Percentiles rank a stretch among this genome's conserved stretches.
These are phyloP conservation scores for Pinctada fucata DNA, from an alignment of 2,888 invertebrate species.

Conservation along the genomic window DNA sequence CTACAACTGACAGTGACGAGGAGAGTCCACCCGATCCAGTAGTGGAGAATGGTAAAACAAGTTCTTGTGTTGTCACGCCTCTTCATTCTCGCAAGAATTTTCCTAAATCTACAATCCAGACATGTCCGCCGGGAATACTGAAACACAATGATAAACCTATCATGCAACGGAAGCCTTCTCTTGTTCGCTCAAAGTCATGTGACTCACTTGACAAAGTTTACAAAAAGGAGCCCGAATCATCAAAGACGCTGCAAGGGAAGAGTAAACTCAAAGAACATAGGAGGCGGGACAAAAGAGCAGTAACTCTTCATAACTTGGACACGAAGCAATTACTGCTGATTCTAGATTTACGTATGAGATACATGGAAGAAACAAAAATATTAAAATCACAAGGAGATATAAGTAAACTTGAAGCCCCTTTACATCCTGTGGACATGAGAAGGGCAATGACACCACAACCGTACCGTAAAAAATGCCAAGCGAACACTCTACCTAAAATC, in stretches of 20 bases:
- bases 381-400: conserved; percentile 49
- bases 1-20: conserved; percentile 55
- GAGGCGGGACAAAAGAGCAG: conserved; percentile 61
- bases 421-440: conserved; percentile 31
- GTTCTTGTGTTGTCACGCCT: conserved; percentile 10
- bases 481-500: conserved; percentile 49
- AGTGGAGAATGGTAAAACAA: conserved; percentile 5
- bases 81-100: conserved; percentile 8
- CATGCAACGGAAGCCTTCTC: conserved; percentile 7
- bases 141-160: conserved; percentile 32
- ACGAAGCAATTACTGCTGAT: conserved; percentile 67
- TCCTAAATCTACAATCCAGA: conserved; percentile 1
- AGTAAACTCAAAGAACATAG: conserved; percentile 65
- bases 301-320: conserved; percentile 67
- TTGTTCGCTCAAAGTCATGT: conserved; percentile 44
- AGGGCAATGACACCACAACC: conserved; percentile 66
- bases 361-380: conserved; percentile 63
- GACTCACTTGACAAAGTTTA: conserved; percentile 53
- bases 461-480: conserved; percentile 35
- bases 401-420: neutral
- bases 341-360: conserved; percentile 66
- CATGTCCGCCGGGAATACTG: conserved; percentile 34
- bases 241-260: conserved; percentile 35
- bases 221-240: conserved; percentile 29
- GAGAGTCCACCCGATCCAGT: conserved; percentile 40